These are phyloP conservation scores for Drosophila simulans DNA, from an alignment of 1,140 invertebrate genomes.

Conservation along the genomic window DNA sequence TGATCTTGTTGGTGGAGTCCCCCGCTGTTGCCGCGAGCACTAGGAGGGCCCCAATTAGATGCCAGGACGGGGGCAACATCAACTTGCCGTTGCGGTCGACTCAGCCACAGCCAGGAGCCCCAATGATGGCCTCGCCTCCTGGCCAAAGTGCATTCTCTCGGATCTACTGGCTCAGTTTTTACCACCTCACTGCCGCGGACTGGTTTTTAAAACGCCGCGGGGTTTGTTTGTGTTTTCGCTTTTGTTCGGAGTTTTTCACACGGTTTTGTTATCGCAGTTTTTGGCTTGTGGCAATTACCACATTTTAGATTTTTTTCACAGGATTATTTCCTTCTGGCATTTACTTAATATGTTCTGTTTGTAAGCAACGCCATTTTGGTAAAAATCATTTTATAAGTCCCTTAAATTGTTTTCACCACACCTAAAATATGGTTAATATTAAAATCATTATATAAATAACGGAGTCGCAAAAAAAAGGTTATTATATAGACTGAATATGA, in stretches of 20 bases:
- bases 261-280: constrained; percentile 21
- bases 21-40: constrained; percentile 81
- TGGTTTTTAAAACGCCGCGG: constrained; percentile 22
- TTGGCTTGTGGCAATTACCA: constrained; percentile 20
- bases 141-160: constrained; percentile 70
- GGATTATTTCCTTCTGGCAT: background rate
- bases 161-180: constrained; percentile 12
- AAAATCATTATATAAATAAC: background rate
- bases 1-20: constrained; percentile 83
- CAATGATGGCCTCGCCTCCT: constrained; percentile 59
- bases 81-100: constrained; percentile 73
- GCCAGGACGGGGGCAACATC: constrained; percentile 83
- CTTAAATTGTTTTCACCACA: background rate
- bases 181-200: constrained; percentile 17
- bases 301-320: constrained; percentile 8
- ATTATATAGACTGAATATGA: too few relatives aligned
- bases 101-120: constrained; percentile 55
- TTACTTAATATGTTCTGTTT: constrained; percentile 3
- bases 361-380: background rate
- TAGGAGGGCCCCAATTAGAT: constrained; percentile 83
- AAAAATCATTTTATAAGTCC: background rate
- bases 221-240: constrained; percentile 40
- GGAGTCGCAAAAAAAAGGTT: too few relatives aligned
- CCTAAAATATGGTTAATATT: background rate
- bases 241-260: constrained; percentile 25